phyloP scores from a whole-genome alignment of 2,888 invertebrate genomes.

The Willowsia nigromaculata region DNA sequence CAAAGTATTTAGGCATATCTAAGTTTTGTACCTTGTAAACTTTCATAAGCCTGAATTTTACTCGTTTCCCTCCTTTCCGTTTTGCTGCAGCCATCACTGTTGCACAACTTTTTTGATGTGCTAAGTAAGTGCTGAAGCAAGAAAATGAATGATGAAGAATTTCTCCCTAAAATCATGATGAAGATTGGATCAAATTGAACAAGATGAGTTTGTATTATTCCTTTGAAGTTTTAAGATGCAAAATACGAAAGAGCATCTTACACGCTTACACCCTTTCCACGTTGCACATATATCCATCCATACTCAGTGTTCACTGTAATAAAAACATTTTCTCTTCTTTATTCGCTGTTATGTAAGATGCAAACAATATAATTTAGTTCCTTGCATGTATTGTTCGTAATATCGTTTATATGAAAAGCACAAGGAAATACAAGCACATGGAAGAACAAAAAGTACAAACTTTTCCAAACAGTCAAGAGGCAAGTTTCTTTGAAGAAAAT shows the following conservation, averaged over 20 bases:
- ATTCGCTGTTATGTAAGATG: neutral
- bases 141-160: conserved; percentile 42
- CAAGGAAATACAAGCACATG: neutral
- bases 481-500: conserved; percentile 42
- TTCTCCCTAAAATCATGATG: conserved; percentile 32
- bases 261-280: neutral
- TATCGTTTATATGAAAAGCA: neutral
- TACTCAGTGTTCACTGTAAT: too few species aligned
- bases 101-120: conserved; percentile 14
- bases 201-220: conserved; percentile 54
- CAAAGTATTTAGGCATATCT: too few species aligned
- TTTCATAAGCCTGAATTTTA: conserved; percentile 45
- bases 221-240: conserved; percentile 40
- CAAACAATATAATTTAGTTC: conserved; percentile 1
- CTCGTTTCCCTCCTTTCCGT: neutral
- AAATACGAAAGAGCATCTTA: conserved; percentile 28
- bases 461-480: neutral
- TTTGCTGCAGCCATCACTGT: neutral
- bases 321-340: conserved; percentile 28
- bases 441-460: neutral
- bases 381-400: neutral
- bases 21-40: conserved; percentile 37
- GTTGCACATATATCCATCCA: too few species aligned
- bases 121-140: conserved; percentile 32
- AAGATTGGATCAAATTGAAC: conserved; percentile 53